Evolutionary conservation across 2,888 invertebrate species (phyloP).

Genomic region (Stegophylla sp.): DNA sequence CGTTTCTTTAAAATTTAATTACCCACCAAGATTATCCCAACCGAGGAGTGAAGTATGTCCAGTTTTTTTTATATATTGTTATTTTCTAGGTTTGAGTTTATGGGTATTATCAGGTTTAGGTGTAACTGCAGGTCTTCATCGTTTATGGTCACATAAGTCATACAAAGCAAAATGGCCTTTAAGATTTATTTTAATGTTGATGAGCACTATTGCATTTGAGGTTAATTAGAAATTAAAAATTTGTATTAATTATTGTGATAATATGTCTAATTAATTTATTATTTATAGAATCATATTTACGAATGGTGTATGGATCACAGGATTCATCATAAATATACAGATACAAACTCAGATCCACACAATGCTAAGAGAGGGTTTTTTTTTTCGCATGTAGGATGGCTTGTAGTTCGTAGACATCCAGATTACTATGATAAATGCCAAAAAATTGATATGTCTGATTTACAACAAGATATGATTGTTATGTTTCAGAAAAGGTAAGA

Average conservation of each 20-base stretch:
- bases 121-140: conserved; percentile 76
- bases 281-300: conserved; percentile 73
- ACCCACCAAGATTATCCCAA: no score
- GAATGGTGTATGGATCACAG: conserved; percentile 83
- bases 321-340: conserved; percentile 80
- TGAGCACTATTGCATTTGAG: conserved; percentile 82
- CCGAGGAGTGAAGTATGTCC: no score
- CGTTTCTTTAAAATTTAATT: no score
- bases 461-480: conserved; percentile 75
- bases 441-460: conserved; percentile 77
- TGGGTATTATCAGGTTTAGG: conserved; percentile 62
- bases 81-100: conserved; percentile 34
- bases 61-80: neutral
- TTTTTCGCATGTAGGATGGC: conserved; percentile 87
- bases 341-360: conserved; percentile 80
- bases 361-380: conserved; percentile 83
- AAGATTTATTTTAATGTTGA: conserved; percentile 77
- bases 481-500: conserved; percentile 78
- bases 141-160: conserved; percentile 78
- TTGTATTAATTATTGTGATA: neutral
- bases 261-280: conserved; percentile 10
- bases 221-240: conserved; percentile 19
- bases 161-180: conserved; percentile 83
- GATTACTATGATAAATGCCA: conserved; percentile 73
- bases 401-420: conserved; percentile 80